Evolutionary conservation across 1,140 invertebrate genomes (phyloP).

Genomic region (Drosophila willistoni): DNA sequence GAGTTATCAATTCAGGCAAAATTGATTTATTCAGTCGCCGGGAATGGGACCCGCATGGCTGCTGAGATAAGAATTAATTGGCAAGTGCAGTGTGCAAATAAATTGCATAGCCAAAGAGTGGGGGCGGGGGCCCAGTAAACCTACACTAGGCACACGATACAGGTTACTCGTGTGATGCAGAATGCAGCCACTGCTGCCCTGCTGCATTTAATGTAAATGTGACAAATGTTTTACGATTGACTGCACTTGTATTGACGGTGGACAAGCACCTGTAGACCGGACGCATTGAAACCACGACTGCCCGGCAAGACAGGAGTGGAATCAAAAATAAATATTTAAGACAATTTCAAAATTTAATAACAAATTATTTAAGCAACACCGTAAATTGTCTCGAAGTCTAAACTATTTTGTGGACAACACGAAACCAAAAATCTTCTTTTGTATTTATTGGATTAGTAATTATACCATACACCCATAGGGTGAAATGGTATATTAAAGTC

Average conservation of each 20-base stretch:
- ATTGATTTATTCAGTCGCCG: slow-evolving; percentile 76
- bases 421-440: too few species aligned
- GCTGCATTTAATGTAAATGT: slow-evolving; percentile 78
- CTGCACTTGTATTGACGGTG: slow-evolving; percentile 74
- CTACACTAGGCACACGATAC: neutral
- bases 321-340: too few species aligned
- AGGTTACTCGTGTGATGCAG: neutral
- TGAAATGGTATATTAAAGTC: too few species aligned
- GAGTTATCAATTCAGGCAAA: slow-evolving; percentile 71
- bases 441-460: too few species aligned
- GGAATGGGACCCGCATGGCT: slow-evolving; percentile 68
- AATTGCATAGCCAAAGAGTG: slow-evolving; percentile 54
- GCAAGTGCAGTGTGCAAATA: slow-evolving; percentile 78
- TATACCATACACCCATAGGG: too few species aligned
- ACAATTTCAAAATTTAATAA: too few species aligned
- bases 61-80: slow-evolving; percentile 80
- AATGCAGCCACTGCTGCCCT: neutral
- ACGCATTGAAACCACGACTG: slow-evolving; percentile 59
- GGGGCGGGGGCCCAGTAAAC: neutral
- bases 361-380: too few species aligned
- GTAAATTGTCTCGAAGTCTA: too few species aligned
- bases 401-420: too few species aligned
- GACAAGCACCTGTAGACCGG: slow-evolving; percentile 76
- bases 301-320: slow-evolving; percentile 33
- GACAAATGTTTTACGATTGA: slow-evolving; percentile 80